phyloP scores from a whole-genome alignment of 1,140 invertebrate genomes.

The Meloidogyne floridensis region DNA sequence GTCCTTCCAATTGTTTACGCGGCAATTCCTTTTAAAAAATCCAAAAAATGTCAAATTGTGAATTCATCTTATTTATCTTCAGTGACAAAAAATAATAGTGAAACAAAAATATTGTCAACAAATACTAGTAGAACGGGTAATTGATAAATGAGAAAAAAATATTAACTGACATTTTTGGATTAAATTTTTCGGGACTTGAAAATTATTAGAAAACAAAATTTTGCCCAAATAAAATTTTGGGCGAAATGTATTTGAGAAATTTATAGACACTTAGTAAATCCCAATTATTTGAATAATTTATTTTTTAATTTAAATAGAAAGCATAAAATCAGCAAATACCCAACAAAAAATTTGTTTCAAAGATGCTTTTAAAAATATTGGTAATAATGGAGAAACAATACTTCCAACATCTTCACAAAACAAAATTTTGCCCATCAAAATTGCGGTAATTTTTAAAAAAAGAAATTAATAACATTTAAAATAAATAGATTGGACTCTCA shows the following conservation, averaged over 20 bases:
- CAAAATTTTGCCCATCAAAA: slow-evolving; percentile 21
- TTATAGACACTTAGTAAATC: too few species aligned
- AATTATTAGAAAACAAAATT: too few species aligned
- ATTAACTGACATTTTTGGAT: too few species aligned
- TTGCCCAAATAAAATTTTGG: too few species aligned
- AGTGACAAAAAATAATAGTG: not conserved
- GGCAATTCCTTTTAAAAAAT: slow-evolving; percentile 58
- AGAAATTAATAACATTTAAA: not conserved
- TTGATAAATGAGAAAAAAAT: not conserved
- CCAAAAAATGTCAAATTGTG: not conserved
- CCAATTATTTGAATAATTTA: not conserved
- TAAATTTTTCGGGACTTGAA: too few species aligned
- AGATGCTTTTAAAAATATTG: slow-evolving; percentile 2
- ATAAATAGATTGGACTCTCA: not conserved
- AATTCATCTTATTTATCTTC: slow-evolving; percentile 7
- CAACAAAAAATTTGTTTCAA: slow-evolving; percentile 24
- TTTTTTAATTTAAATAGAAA: slow-evolving; percentile 6
- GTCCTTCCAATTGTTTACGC: slow-evolving; percentile 67
- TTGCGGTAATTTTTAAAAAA: slow-evolving; percentile 20
- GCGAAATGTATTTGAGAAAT: not conserved
- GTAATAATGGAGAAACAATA: not conserved
- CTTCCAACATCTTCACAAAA: not conserved
- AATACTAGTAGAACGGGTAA: not conserved
- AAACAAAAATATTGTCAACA: not conserved
- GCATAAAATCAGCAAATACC: not conserved